Conservation (phyloP, 2,888 invertebrate species). For the Orchestes rusci region DNA sequence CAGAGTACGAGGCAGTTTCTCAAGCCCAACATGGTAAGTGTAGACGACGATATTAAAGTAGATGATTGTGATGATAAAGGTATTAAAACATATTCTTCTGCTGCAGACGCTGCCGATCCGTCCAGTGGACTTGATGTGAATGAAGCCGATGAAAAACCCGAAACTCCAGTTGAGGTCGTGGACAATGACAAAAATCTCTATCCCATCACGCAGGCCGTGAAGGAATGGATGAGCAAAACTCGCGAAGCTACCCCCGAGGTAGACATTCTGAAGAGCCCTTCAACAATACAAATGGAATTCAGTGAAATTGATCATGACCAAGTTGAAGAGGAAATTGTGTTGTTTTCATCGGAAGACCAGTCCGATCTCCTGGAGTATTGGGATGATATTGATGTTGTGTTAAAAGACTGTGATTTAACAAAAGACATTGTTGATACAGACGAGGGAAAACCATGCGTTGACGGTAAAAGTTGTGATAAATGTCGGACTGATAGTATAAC, state of each 20-base stretch:
- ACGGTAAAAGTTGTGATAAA: conserved; percentile 16
- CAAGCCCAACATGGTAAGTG: conserved; percentile 31
- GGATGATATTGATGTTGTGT: conserved; percentile 34
- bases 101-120: conserved; percentile 26
- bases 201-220: conserved; percentile 54
- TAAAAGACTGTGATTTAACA: conserved; percentile 14
- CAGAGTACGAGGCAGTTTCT: conserved; percentile 26
- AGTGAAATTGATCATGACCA: conserved; percentile 26
- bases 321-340: conserved; percentile 30
- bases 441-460: conserved; percentile 9
- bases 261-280: conserved; percentile 42
- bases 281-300: conserved; percentile 39
- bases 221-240: conserved; percentile 50
- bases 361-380: conserved; percentile 47
- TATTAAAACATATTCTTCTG: conserved; percentile 23
- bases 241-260: conserved; percentile 43
- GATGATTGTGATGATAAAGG: conserved; percentile 21
- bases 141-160: no score
- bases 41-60: conserved; percentile 28
- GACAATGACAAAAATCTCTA: conserved; percentile 28
- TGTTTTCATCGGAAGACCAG: conserved; percentile 36
- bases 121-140: conserved; percentile 24
- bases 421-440: conserved; percentile 7
- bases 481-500: conserved; percentile 23
- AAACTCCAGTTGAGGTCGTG: conserved; percentile 10